Evolutionary conservation across 1,140 invertebrate genomes (phyloP), one percentile per base, ranked within the genome.

Genomic region (Spodoptera frugiperda): DNA sequence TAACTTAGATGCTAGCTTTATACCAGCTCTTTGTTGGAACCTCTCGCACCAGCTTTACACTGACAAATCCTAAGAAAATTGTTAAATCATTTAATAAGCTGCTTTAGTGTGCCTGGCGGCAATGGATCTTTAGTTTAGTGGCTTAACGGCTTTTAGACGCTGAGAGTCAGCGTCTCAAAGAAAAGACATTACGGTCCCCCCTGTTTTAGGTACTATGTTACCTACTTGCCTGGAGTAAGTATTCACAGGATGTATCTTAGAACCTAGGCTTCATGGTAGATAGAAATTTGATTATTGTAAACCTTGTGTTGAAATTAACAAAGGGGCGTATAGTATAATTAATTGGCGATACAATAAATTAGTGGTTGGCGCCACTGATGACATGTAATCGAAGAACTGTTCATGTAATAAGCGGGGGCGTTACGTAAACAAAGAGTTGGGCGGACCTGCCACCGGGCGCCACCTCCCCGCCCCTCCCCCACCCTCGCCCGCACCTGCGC

Each of bases 361-460:
- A 14, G 10, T 49, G 33, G 25, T 59, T 59, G n/a, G 39, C 17
- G 33, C 25, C 8, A 53, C 25, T 39, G 15, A 51, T 17, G 49
- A 67, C 25, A 55, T 67, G 63, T 54, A 49, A 76, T 76, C 57
- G 39, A 80, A 85, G 77, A 61, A 83, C 80, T 80, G 80, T 81
- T 80, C 76, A 59, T 76, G 78, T 91, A 91, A 91, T 91, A 88
- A 90, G 82, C 76, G 87, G 90, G 89, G 91, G 90, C 90, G 91
- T 90, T 88, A 87, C 91, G 87, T 91, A 89, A 91, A 91, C 90
- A 91, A 91, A 91, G 91, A 89, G 84, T 87, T 90, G 90, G 91
- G 91, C 89, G 91, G 88, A 86, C 83, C 88, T 84, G 90, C 88
- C 85, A 91, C 89, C 75, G 87, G 82, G 84, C 83, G 79, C 89